These are phyloP conservation scores for Heliconius himera DNA, from an alignment of 1,140 invertebrate species.

Conservation along the genomic window DNA sequence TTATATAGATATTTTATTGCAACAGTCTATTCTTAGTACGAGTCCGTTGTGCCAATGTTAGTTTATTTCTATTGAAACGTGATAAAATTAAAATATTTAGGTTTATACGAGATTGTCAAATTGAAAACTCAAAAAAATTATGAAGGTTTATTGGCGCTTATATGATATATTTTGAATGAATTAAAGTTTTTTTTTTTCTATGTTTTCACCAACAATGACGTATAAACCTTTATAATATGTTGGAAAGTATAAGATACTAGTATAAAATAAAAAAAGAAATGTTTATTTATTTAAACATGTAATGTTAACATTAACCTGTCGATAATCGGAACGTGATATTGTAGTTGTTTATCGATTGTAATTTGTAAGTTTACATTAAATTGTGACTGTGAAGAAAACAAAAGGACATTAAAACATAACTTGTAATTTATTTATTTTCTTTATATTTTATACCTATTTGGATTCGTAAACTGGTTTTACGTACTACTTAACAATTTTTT, in stretches of 20 bases:
- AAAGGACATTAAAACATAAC: slow-evolving; percentile 11
- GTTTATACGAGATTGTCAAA: not conserved
- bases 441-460: slow-evolving; percentile 15
- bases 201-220: not conserved
- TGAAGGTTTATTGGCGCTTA: not conserved
- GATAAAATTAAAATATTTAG: not conserved
- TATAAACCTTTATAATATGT: not conserved
- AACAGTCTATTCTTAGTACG: not conserved
- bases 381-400: slow-evolving; percentile 9
- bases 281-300: not conserved
- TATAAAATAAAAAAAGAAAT: not conserved
- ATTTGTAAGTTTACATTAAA: not conserved
- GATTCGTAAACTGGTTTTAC: not conserved
- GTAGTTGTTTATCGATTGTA: not conserved
- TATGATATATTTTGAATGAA: not conserved
- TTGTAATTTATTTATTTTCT: not conserved
- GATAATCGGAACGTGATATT: not conserved
- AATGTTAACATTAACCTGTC: not conserved
- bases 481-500: slow-evolving; percentile 1
- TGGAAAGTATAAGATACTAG: slow-evolving; percentile 10
- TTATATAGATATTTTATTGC: not conserved
- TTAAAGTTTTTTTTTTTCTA: not conserved
- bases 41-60: not conserved
- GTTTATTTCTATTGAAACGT: not conserved
- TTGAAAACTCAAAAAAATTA: not conserved